phyloP scores from a whole-genome alignment of 2,797 vertebrate genomes.

The Coilia nasus region DNA sequence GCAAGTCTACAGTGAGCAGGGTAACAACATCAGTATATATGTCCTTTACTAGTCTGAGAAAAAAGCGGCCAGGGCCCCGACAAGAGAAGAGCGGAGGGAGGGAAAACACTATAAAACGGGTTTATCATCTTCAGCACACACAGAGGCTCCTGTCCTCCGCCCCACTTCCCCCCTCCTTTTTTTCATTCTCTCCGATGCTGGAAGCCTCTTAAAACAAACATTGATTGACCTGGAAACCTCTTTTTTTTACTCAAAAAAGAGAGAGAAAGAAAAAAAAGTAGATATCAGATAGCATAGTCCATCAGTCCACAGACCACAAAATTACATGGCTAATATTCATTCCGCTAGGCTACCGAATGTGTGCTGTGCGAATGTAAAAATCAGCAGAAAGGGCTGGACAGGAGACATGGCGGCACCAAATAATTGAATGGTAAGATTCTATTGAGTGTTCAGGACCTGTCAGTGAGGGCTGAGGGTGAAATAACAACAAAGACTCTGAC shows the following conservation, averaged over 20 bases:
- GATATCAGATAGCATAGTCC: constrained; percentile 65
- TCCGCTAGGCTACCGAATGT: constrained; percentile 60
- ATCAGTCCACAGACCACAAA: constrained; percentile 75
- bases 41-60: constrained; percentile 57
- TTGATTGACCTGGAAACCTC: constrained; percentile 64
- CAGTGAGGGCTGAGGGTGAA: constrained; percentile 56
- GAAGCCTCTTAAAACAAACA: constrained; percentile 70
- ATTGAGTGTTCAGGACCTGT: constrained; percentile 70
- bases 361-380: constrained; percentile 61
- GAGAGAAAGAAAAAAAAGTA: constrained; percentile 26
- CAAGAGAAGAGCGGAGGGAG: constrained; percentile 18
- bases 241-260: constrained; percentile 32
- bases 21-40: constrained; percentile 52
- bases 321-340: constrained; percentile 75
- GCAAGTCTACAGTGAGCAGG: constrained; percentile 25
- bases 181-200: constrained; percentile 49
- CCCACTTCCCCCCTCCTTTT: constrained; percentile 43
- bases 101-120: constrained; percentile 47
- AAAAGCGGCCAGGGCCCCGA: constrained; percentile 30
- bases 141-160: neutral
- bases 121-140: constrained; percentile 56
- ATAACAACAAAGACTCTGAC: constrained; percentile 49
- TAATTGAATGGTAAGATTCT: constrained; percentile 76
- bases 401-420: constrained; percentile 80
- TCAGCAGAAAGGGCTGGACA: constrained; percentile 60